Evolutionary conservation across 2,113 vertebrate species (phyloP).

Genomic region (Rhynchomys soricoides): DNA sequence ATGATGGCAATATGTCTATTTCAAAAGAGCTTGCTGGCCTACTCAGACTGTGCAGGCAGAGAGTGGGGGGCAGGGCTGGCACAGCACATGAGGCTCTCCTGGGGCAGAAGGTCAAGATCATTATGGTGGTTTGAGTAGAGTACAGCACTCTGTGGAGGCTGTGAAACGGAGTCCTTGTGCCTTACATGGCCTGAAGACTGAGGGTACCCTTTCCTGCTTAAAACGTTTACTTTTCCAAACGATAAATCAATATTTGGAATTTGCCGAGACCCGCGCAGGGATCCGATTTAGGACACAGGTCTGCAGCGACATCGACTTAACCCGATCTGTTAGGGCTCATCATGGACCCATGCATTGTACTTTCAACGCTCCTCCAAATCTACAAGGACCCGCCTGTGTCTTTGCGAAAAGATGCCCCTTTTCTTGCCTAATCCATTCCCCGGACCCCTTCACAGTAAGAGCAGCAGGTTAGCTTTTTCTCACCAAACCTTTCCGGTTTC

Average conservation of each 20-base stretch:
- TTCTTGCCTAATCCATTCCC: background rate
- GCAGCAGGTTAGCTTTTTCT: background rate
- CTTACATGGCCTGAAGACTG: background rate
- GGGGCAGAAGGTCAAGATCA: background rate
- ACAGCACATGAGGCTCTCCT: background rate
- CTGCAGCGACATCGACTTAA: background rate
- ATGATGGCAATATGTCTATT: constrained; percentile 39
- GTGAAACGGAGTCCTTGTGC: background rate
- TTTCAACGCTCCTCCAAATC: background rate
- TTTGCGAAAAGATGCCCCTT: background rate
- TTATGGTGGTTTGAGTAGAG: background rate
- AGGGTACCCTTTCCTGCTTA: background rate
- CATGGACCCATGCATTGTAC: background rate
- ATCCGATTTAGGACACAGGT: background rate
- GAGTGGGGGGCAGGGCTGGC: background rate
- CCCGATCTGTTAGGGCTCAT: background rate
- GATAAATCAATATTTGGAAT: background rate
- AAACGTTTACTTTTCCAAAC: background rate
- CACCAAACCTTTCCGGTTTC: background rate
- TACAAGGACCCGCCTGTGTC: background rate
- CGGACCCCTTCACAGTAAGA: background rate
- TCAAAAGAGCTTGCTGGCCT: background rate
- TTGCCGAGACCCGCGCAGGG: background rate
- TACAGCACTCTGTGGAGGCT: background rate
- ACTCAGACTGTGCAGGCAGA: background rate